Conservation (phyloP, 2,797 vertebrate genomes). For the Takifugu rubripes region DNA sequence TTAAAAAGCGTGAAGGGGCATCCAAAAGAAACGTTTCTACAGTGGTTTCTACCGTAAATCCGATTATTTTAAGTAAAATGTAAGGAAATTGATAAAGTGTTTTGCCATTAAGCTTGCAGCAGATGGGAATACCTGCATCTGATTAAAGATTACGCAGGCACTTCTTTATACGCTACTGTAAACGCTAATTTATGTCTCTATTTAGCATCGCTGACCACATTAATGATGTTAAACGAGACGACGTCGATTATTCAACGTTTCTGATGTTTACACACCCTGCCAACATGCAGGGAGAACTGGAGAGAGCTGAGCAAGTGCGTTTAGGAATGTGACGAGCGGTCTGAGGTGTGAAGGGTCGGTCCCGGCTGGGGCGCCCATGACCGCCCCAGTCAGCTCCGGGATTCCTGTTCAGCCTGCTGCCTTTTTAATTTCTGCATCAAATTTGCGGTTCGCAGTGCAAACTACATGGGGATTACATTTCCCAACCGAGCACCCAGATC, state of each 20-base stretch:
- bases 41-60: no score
- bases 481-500: slow-evolving; percentile 60
- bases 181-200: no score
- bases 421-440: slow-evolving; percentile 22
- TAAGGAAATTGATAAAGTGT: no score
- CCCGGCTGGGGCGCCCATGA: not conserved
- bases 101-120: no score
- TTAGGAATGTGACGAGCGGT: not conserved
- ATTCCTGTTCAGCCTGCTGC: not conserved
- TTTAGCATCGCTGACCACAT: not conserved
- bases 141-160: not conserved
- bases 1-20: no score
- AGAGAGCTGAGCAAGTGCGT: not conserved
- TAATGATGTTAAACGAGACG: slow-evolving; percentile 23
- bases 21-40: no score
- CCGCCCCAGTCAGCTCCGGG: not conserved
- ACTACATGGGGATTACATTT: slow-evolving; percentile 64
- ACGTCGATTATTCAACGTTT: slow-evolving; percentile 54
- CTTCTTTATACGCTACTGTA: no score
- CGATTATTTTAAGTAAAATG: no score
- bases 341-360: not conserved
- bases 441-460: slow-evolving; percentile 30
- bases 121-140: not conserved
- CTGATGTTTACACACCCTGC: slow-evolving; percentile 14
- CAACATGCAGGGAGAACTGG: not conserved